phyloP scores from a whole-genome alignment of 2,888 invertebrate genomes.

The Ennomos fuscantarius region DNA sequence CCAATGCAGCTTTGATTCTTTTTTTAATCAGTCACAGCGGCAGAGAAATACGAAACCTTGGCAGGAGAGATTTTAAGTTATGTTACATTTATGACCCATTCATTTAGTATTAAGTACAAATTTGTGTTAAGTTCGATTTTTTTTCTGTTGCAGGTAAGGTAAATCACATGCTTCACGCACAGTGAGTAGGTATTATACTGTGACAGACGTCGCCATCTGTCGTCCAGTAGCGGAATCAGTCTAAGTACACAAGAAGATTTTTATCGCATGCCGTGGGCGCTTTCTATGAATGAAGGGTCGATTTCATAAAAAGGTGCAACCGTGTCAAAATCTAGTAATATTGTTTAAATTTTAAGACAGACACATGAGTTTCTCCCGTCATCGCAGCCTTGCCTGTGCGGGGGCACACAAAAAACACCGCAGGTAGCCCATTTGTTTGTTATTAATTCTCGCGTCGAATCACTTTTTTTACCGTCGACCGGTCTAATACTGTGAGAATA shows the following conservation, averaged over 20 bases:
- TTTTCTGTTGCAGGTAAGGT: conserved; percentile 52
- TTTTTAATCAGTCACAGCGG: conserved; percentile 67
- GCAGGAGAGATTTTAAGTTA: conserved; percentile 42
- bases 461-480: conserved; percentile 77
- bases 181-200: neutral
- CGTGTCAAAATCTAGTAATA: conserved; percentile 79
- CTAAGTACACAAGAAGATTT: conserved; percentile 50
- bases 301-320: conserved; percentile 76
- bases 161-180: conserved; percentile 16
- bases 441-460: conserved; percentile 84
- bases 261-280: conserved; percentile 56
- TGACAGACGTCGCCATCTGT: conserved; percentile 66
- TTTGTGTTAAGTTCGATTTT: conserved; percentile 36
- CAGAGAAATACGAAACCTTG: conserved; percentile 65
- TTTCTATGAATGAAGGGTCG: conserved; percentile 74
- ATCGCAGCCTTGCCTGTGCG: conserved; percentile 76
- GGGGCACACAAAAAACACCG: conserved; percentile 81
- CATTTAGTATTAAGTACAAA: conserved; percentile 38
- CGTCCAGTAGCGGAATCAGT: conserved; percentile 59
- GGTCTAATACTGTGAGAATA: conserved; percentile 84
- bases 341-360: conserved; percentile 82
- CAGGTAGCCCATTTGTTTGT: conserved; percentile 86
- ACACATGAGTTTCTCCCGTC: conserved; percentile 80
- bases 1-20: conserved; percentile 71
- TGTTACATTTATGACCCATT: conserved; percentile 42